Evolutionary conservation across 2,888 invertebrate genomes (phyloP).

Genomic region (Philopedon plagiatum): DNA sequence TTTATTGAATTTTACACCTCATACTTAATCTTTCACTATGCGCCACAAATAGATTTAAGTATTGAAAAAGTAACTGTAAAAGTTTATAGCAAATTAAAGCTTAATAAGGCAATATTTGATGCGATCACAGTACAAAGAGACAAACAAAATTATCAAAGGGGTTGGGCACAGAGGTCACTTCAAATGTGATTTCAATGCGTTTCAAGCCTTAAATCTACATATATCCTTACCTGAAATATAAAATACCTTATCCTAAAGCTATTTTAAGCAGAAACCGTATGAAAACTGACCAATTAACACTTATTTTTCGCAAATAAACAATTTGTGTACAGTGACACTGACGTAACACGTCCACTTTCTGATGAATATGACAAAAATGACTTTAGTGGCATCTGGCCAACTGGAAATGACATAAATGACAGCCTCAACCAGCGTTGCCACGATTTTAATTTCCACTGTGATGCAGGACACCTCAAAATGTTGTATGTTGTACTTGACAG

Average conservation of each 20-base stretch:
- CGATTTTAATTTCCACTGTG: too few species aligned
- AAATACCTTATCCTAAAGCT: constrained; percentile 18
- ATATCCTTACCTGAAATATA: neutral
- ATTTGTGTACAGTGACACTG: constrained; percentile 39
- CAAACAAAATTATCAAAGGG: constrained; percentile 38
- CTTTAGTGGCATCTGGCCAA: constrained; percentile 11
- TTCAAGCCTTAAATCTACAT: neutral
- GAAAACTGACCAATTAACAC: neutral
- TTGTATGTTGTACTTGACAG: too few species aligned
- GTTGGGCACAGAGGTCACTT: constrained; percentile 45
- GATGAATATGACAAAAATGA: constrained; percentile 17
- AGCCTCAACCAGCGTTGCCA: too few species aligned
- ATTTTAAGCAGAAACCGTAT: neutral
- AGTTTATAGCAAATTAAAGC: neutral
- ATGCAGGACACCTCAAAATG: too few species aligned
- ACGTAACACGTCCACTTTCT: constrained; percentile 46
- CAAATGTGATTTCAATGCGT: neutral
- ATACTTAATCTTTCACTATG: neutral
- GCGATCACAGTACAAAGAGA: constrained; percentile 33
- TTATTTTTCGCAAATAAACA: constrained; percentile 37
- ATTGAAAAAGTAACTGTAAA: neutral
- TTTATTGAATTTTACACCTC: neutral
- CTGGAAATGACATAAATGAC: constrained; percentile 28
- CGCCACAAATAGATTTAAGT: neutral
- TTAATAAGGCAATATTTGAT: constrained; percentile 2